phyloP scores from a whole-genome alignment of 2,113 vertebrate species.

The Glaucidium brasilianum region DNA sequence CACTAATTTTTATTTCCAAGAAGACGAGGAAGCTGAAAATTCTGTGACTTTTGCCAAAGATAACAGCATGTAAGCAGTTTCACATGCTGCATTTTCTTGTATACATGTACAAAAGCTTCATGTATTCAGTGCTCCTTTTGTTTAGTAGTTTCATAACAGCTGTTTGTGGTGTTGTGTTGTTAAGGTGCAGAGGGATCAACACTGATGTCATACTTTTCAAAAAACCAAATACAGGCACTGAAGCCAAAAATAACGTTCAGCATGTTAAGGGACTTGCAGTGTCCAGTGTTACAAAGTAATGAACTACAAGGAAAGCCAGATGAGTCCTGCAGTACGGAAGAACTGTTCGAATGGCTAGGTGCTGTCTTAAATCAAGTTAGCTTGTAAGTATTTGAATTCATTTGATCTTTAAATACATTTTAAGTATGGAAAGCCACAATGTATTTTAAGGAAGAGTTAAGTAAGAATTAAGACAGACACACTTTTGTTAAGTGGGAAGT shows the following conservation, averaged over 20 bases:
- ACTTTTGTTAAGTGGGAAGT: not conserved
- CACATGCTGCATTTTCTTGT: not conserved
- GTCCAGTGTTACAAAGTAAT: conserved; percentile 72
- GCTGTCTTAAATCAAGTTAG: conserved; percentile 73
- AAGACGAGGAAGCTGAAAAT: not conserved
- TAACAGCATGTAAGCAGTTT: not conserved
- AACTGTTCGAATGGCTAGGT: conserved; percentile 90
- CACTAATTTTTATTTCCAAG: not conserved
- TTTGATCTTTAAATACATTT: not conserved
- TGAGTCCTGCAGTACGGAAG: conserved; percentile 74
- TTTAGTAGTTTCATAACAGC: not conserved
- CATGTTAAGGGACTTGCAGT: conserved; percentile 68
- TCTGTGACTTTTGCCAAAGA: not conserved
- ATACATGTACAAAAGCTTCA: not conserved
- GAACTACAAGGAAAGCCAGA: conserved; percentile 66
- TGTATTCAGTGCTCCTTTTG: not conserved
- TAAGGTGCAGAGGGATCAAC: conserved; percentile 69
- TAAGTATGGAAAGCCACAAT: not conserved
- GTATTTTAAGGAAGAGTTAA: not conserved
- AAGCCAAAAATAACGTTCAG: conserved; percentile 71
- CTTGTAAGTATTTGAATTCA: conserved; percentile 74
- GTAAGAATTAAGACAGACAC: not conserved
- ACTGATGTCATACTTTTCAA: conserved; percentile 79
- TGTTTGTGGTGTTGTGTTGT: conserved; percentile 46
- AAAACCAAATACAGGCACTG: conserved; percentile 74